These are phyloP conservation scores for Sander vitreus DNA, from an alignment of 2,113 vertebrate genomes.

Conservation along the genomic window DNA sequence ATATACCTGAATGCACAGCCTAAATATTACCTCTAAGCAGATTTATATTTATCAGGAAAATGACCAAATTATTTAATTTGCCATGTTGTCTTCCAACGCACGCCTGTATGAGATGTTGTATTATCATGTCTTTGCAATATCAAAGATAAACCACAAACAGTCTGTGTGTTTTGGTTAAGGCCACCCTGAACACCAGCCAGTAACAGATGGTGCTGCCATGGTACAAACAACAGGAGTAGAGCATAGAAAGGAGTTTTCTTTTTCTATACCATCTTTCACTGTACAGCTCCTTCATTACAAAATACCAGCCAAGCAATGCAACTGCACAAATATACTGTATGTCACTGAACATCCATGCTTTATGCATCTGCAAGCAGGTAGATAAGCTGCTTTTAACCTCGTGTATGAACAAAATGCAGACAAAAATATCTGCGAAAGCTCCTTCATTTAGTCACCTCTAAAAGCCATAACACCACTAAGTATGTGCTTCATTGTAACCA, in stretches of 20 bases:
- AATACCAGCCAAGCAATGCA: slow-evolving; percentile 2
- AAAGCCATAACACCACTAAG: slow-evolving; percentile 18
- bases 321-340: slow-evolving; percentile 8
- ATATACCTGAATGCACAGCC: neutral
- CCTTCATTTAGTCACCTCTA: slow-evolving; percentile 9
- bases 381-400: slow-evolving; percentile 27
- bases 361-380: slow-evolving; percentile 10
- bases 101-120: slow-evolving; percentile 24
- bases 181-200: slow-evolving; percentile 70
- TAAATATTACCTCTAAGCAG: neutral
- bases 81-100: slow-evolving; percentile 27
- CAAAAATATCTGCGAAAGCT: slow-evolving; percentile 11
- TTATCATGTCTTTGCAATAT: slow-evolving; percentile 44
- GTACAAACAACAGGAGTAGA: slow-evolving; percentile 63
- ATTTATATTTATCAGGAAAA: slow-evolving; percentile 14
- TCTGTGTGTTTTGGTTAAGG: slow-evolving; percentile 61
- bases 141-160: slow-evolving; percentile 57
- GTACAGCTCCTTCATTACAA: slow-evolving; percentile 32
- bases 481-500: neutral
- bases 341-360: slow-evolving; percentile 2
- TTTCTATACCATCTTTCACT: slow-evolving; percentile 22
- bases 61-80: neutral
- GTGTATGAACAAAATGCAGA: slow-evolving; percentile 5
- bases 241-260: slow-evolving; percentile 34
- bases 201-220: slow-evolving; percentile 75